These are phyloP conservation scores for Bufo bufo DNA, from an alignment of 2,113 vertebrate species.

Conservation along the genomic window DNA sequence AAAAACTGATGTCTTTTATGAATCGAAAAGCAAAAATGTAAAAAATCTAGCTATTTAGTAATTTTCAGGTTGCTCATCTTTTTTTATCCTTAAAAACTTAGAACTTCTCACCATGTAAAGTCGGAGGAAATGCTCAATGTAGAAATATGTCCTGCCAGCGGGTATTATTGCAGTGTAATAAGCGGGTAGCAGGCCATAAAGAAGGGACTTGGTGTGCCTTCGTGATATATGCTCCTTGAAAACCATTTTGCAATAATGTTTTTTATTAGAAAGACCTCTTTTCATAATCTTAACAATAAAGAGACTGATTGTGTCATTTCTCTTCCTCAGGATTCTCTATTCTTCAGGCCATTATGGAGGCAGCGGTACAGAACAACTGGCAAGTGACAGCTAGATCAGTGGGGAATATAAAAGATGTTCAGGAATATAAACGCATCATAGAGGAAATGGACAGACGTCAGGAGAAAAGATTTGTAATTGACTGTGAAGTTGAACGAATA, in stretches of 20 bases:
- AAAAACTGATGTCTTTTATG: background rate
- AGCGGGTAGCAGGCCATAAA: conserved; percentile 34
- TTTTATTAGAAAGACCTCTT: conserved; percentile 45
- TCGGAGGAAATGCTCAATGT: background rate
- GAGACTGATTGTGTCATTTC: conserved; percentile 60
- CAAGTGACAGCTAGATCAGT: conserved; percentile 98
- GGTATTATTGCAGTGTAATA: conserved; percentile 28
- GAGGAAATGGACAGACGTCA: conserved; percentile 98
- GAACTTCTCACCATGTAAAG: background rate
- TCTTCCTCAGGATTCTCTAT: conserved; percentile 89
- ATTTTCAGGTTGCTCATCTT: background rate
- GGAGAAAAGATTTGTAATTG: conserved; percentile 96
- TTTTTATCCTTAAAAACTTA: too few species aligned
- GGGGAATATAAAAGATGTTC: conserved; percentile 90
- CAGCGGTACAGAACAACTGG: conserved; percentile 98
- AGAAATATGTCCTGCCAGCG: conserved; percentile 12
- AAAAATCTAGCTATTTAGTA: background rate
- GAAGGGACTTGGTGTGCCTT: conserved; percentile 26
- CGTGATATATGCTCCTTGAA: conserved; percentile 46
- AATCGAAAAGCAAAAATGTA: background rate
- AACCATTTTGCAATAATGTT: conserved; percentile 44
- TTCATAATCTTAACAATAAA: conserved; percentile 61
- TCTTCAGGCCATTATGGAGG: conserved; percentile 98
- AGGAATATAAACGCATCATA: conserved; percentile 95
- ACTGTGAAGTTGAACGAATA: conserved; percentile 95